Evolutionary conservation across 2,797 vertebrate genomes (phyloP), one percentile per base, ranked within the genome.

Genomic region (Mustela erminea): DNA sequence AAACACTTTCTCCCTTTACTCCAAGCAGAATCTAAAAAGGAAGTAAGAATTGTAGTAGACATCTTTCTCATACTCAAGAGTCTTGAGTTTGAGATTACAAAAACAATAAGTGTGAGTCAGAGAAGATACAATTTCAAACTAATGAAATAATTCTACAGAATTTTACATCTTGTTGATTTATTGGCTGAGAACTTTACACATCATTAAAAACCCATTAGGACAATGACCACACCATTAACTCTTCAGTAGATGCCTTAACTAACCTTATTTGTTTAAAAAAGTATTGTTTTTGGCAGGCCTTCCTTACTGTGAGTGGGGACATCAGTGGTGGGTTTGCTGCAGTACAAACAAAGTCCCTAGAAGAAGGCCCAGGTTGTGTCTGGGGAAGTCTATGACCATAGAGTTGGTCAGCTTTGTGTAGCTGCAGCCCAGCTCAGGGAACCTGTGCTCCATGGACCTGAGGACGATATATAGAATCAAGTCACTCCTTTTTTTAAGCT

Each of bases 141-240:
- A 72, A 70, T 32, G 8, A 10, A 56, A 21, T 25, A 43, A 1
- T 66, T 92, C 27, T 41, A 7, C 81, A 78, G 82, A 78, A 68
- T 2, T 84, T 72, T 35, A 80, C 15, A 64, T 20, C 18, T 75
- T n/a, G 12, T 83, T 93, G 52, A 70, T 32, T 46, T 46, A 14
- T 86, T 21, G 78, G 21, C 86, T 52, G 78, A 93, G 70, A 78
- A 64, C 46, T 88, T 91, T 23, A 56, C 27, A 82, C 6, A 17
- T 95, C 83, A 93, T 89, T 93, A 74, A 93, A 90, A 90, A 78
- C n/a, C 62, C 70, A 77, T 90, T 85, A 93, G 54, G 75, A 23
- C 21, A 52, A 27, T 43, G 52, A n/a, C 52, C 62, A 41, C 7
- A 7, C 5, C 86, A 23, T 78, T 91, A 92, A 27, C 29, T 91